Conservation (phyloP, 2,888 invertebrate genomes). For the Phengaris arion region DNA sequence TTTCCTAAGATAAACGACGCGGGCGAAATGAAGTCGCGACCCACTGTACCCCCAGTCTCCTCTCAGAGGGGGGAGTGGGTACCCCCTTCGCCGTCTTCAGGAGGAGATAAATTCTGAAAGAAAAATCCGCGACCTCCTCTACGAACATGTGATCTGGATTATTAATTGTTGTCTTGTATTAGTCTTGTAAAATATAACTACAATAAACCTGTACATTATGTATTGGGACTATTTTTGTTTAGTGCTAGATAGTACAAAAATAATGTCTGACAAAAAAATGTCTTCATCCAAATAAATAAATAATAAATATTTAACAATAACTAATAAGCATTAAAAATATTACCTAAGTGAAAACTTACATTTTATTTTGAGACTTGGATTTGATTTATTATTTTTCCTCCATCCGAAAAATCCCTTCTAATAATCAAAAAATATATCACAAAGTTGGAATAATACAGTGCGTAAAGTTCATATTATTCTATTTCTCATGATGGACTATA, state of each 20-base stretch:
- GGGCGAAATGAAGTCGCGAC: slow-evolving; percentile 86
- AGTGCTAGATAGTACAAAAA: background rate
- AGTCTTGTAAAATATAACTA: slow-evolving; percentile 20
- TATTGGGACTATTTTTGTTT: background rate
- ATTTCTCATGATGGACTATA: slow-evolving; percentile 28
- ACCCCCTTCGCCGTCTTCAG: slow-evolving; percentile 56
- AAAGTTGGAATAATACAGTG: slow-evolving; percentile 15
- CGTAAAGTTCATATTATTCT: slow-evolving; percentile 20
- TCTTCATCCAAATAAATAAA: too few species aligned
- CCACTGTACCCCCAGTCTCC: slow-evolving; percentile 49
- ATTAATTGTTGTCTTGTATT: slow-evolving; percentile 53
- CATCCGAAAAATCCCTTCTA: too few species aligned
- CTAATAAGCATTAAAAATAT: too few species aligned
- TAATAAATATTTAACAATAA: too few species aligned
- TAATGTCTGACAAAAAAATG: too few species aligned
- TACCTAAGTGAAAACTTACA: too few species aligned
- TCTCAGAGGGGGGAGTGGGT: background rate
- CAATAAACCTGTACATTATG: background rate
- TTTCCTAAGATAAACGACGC: slow-evolving; percentile 85
- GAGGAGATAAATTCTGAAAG: slow-evolving; percentile 75
- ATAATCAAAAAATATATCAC: background rate
- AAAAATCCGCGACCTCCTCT: slow-evolving; percentile 75
- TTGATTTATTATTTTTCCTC: too few species aligned
- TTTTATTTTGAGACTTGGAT: too few species aligned
- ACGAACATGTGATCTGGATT: slow-evolving; percentile 76